These are phyloP conservation scores for Macropodus opercularis DNA, from an alignment of 2,797 vertebrate species.

Conservation along the genomic window DNA sequence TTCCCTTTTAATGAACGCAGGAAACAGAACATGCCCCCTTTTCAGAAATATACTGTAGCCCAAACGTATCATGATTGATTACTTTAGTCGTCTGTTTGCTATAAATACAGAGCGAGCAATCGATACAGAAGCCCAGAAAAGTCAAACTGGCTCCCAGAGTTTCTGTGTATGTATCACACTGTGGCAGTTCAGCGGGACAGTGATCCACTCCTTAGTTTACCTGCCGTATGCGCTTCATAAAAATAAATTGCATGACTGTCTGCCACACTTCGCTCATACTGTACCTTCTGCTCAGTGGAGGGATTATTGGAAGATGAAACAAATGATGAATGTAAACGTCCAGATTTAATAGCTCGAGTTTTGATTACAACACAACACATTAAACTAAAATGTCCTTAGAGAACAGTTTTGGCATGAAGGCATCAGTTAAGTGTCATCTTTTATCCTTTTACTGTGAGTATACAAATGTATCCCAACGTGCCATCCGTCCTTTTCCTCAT, in stretches of 20 bases:
- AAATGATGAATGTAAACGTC: constrained; percentile 51
- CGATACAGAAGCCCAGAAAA: constrained; percentile 33
- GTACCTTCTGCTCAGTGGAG: constrained; percentile 18
- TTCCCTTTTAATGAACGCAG: constrained; percentile 9
- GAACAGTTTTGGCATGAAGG: constrained; percentile 36
- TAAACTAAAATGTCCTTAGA: constrained; percentile 33
- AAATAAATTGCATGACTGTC: constrained; percentile 30
- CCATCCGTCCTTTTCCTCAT: constrained; percentile 19
- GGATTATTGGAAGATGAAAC: constrained; percentile 19
- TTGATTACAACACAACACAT: constrained; percentile 43
- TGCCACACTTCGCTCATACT: constrained; percentile 23
- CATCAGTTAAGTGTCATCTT: constrained; percentile 45
- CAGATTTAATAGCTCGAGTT: constrained; percentile 34
- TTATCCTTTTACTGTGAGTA: constrained; percentile 29
- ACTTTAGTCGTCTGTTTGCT: constrained; percentile 35
- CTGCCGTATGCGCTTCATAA: constrained; percentile 16
- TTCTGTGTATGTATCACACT: constrained; percentile 4
- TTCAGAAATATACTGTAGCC: constrained; percentile 23
- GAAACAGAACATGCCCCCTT: constrained; percentile 14
- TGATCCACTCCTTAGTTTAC: constrained; percentile 10
- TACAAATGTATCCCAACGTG: constrained; percentile 32
- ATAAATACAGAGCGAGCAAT: constrained; percentile 40
- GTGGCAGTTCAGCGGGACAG: constrained; percentile 10
- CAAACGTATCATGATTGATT: constrained; percentile 43
- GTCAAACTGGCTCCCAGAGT: not conserved